Evolutionary conservation across 2,797 vertebrate species (phyloP), one percentile per base, ranked within the genome.

Genomic region (Anguilla obscura): DNA sequence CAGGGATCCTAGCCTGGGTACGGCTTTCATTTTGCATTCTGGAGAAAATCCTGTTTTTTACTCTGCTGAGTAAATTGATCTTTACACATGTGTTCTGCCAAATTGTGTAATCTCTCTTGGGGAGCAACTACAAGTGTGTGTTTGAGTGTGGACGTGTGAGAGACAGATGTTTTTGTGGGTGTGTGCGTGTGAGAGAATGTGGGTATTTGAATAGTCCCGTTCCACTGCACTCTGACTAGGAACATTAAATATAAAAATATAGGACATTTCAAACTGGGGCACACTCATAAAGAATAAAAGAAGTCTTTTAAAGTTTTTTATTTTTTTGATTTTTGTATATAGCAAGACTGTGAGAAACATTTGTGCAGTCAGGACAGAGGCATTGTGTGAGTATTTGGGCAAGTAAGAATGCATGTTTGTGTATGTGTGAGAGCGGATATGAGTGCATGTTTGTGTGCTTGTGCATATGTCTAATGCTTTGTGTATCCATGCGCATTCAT

Each of bases 101-200:
- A 66, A 66, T 66, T 66, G 60, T 66, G 60, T 66, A n/a, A 66
- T 66, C 21, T 66, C 60, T n/a, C 60, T 66, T 24, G 60, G 24
- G 60, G 21, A n/a, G 21, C 12, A n/a, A 24, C 21, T n/a, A n/a
- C 21, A n/a, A 66, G 60, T 66, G 60, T 66, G 60, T 66, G 60
- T 58, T 58, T 58, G 56, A 58, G 56, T 18, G 56, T 58, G 56
- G 56, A 58, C 56, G 56, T 58, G 56, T 58, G 56, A 58, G 27
- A 52, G 87, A 85, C 54, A 58, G 58, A 69, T 76, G 79, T 86
- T 18, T 86, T 52, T 58, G 54, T 14, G 54, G 12, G 54, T 16
- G 54, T 56, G 56, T 58, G 56, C 56, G 56, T 58, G 56, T 58
- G 56, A 58, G 56, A 58, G 56, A 58, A 14, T 58, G 56, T 58